These are phyloP conservation scores for Drosophila melanocephala DNA, from an alignment of 2,888 invertebrate species.

Conservation along the genomic window DNA sequence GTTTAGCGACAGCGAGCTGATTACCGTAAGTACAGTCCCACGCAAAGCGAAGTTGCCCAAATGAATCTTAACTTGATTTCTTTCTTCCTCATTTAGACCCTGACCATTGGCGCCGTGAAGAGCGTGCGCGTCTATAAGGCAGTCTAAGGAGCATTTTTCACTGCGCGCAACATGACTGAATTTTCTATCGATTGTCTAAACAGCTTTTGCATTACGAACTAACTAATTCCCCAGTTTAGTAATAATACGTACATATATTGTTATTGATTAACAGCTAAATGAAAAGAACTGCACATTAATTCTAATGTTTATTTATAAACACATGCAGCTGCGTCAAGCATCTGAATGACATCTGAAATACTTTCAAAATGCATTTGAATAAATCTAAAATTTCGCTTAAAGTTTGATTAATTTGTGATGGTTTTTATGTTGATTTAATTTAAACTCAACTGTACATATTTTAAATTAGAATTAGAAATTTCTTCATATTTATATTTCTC, in stretches of 20 bases:
- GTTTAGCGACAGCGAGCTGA: constrained; percentile 91
- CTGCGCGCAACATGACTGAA: constrained; percentile 64
- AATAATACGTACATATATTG: constrained; percentile 51
- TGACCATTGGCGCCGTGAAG: constrained; percentile 90
- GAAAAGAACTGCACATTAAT: constrained; percentile 59
- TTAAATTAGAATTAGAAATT: background rate
- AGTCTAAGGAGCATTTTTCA: constrained; percentile 85
- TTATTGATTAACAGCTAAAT: constrained; percentile 75
- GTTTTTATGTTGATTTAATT: background rate
- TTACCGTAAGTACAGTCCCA: constrained; percentile 86
- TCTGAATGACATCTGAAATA: constrained; percentile 48
- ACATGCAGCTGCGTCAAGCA: constrained; percentile 21
- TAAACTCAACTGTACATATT: background rate
- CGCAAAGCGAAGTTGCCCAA: too few species aligned
- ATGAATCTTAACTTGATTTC: background rate
- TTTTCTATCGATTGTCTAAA: constrained; percentile 57
- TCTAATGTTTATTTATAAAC: constrained; percentile 67
- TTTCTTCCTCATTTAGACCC: constrained; percentile 87
- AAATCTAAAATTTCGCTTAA: constrained; percentile 58
- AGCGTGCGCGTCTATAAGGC: constrained; percentile 91
- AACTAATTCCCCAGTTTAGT: constrained; percentile 52
- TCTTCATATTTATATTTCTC: background rate
- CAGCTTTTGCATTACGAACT: constrained; percentile 54
- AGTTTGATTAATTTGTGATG: background rate
- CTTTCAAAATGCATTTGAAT: constrained; percentile 75